A percentile compares a stretch with the other conserved stretches of the same genome.
phyloP scores from a whole-genome alignment of 2,888 invertebrate species.

The Ecdyonurus torrentis region DNA sequence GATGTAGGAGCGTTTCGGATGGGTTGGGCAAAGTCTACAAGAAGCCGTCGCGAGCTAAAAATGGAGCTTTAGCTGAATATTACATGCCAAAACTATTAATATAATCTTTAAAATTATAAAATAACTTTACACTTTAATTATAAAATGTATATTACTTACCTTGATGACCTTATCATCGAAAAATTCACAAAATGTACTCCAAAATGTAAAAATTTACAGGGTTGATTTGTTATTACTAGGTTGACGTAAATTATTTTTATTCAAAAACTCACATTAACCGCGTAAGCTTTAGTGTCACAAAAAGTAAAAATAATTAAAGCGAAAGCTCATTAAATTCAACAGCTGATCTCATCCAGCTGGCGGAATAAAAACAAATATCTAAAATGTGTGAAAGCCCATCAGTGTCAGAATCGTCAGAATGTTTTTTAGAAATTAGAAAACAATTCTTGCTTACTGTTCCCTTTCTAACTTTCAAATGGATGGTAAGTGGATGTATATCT shows the following conservation, averaged over 20 bases:
- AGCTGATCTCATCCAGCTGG: background rate
- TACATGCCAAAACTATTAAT: no score
- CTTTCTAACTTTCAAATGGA: background rate
- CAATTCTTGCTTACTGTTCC: background rate
- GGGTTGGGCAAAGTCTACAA: no score
- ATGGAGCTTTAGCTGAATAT: no score
- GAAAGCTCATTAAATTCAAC: background rate
- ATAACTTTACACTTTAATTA: background rate
- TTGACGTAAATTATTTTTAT: background rate
- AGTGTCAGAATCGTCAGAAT: background rate
- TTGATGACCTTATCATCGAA: background rate
- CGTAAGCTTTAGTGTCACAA: background rate
- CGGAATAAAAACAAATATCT: background rate
- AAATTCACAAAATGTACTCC: background rate
- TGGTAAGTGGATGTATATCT: background rate
- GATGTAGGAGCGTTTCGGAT: no score
- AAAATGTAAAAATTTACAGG: background rate
- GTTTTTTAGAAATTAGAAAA: background rate
- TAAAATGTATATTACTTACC: background rate
- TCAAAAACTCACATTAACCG: no score
- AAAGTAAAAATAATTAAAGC: background rate
- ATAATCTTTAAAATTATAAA: no score
- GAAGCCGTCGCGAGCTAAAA: no score
- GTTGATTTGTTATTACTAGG: background rate
- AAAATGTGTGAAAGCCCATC: no score